Evolutionary conservation across 1,140 invertebrate genomes (phyloP), one percentile per base, ranked within the genome.

Genomic region (honey bee (Apis mellifera)): DNA sequence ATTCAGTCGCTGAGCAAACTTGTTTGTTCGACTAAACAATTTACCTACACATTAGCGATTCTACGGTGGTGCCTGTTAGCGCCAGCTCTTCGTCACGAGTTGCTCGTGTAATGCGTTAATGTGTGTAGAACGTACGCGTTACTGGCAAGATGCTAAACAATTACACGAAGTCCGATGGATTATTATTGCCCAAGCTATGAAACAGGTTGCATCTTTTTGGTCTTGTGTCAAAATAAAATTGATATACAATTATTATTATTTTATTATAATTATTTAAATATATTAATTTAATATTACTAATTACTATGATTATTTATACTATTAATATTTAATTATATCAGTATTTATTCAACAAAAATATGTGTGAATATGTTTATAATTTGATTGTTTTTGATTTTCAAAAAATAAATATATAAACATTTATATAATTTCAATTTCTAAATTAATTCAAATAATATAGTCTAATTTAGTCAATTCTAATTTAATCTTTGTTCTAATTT

Each of bases 21-120:
- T 55, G 66, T 70, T 62, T 77, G 62, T 68, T 57, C 64, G 8
- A 19, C 42, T 52, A 52, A 78, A 78, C 23, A 69, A 78, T 69
- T 69, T 70, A 52, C 55, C 17, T 52, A 52, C 55, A 78, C 77
- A 78, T 78, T 78, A 70, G 54, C 66, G 66, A 78, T 70, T 70
- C 77, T 42, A 70, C 23, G 66, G 21, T 57, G 66, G 48, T 70
- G 66, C 23, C 48, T 32, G 66, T 78, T 70, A 70, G 77, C 66
- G 77, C 66, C 66, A 70, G 66, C n/a, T 54, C 42, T 17, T 32
- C n/a, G 66, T 78, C 77, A 78, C 77, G 77, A 78, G 55, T 12
- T 55, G 23, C 9, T 69, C 77, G 54, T 59, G 55, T 60, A 60
- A 50, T 55, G 23, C 77, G 66, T 70, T 48, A 68, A 78, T 42